Percentiles rank a stretch among this genome's conserved stretches.
phyloP scores from a whole-genome alignment of 1,140 invertebrate species.

The Hycleus phaleratus region DNA sequence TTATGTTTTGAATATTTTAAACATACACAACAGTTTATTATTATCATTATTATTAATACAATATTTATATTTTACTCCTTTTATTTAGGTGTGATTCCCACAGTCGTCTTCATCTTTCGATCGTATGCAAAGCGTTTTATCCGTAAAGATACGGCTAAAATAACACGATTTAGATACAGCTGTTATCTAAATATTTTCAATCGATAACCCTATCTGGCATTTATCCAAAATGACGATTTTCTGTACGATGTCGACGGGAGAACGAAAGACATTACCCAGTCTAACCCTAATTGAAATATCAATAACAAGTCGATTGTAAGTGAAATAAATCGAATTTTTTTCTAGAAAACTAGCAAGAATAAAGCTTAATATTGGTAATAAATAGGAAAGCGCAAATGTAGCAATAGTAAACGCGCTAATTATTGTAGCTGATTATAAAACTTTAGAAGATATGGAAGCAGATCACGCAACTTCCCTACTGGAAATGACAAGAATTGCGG shows the following conservation, averaged over 20 bases:
- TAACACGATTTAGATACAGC: too few species aligned
- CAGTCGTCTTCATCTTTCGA: neutral
- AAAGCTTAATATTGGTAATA: conserved; percentile 10
- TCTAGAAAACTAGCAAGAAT: conserved; percentile 2
- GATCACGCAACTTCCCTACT: neutral
- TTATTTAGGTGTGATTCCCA: neutral
- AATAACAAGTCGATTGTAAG: conserved; percentile 11
- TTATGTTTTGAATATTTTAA: conserved; percentile 8
- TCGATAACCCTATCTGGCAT: neutral
- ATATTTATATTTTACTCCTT: neutral
- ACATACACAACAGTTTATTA: conserved; percentile 2
- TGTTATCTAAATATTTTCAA: too few species aligned
- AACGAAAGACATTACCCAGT: neutral
- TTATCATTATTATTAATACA: too few species aligned
- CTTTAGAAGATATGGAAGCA: conserved; percentile 7
- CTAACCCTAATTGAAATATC: conserved; percentile 16
- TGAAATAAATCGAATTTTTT: conserved; percentile 4
- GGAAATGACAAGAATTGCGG: too few species aligned
- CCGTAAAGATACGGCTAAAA: neutral
- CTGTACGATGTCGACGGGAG: neutral
- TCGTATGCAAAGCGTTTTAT: conserved; percentile 4
- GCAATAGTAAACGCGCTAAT: conserved; percentile 14
- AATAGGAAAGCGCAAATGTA: conserved; percentile 10
- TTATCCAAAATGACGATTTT: neutral
- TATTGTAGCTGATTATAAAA: conserved; percentile 12